Conservation (phyloP, 2,888 invertebrate genomes). For the Clitarchus hookeri region DNA sequence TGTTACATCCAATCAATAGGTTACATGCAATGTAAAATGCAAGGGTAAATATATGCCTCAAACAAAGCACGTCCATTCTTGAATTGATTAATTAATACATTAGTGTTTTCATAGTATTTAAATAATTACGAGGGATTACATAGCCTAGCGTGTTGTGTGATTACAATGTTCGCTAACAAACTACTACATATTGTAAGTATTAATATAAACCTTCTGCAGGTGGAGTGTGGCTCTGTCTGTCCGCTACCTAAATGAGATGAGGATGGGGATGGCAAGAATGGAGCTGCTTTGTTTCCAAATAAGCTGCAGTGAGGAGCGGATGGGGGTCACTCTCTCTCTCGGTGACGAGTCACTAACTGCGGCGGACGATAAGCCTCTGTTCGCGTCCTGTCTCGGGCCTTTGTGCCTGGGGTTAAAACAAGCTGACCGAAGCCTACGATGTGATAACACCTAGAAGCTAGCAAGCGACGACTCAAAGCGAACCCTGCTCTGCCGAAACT, state of each 20-base stretch:
- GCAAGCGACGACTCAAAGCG: constrained; percentile 56
- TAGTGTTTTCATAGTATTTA: constrained; percentile 40
- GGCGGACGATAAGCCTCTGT: constrained; percentile 36
- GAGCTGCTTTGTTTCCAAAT: constrained; percentile 43
- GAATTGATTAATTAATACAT: constrained; percentile 38
- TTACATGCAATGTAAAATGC: constrained; percentile 44
- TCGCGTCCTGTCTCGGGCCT: constrained; percentile 36
- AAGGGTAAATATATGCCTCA: constrained; percentile 42
- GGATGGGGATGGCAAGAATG: constrained; percentile 42
- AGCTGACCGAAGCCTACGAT: constrained; percentile 48
- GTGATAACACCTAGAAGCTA: constrained; percentile 56
- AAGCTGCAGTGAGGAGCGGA: constrained; percentile 41
- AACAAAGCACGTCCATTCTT: constrained; percentile 46
- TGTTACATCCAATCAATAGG: constrained; percentile 41
- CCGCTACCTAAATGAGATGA: constrained; percentile 35
- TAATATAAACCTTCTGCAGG: constrained; percentile 31
- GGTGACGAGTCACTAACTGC: constrained; percentile 36
- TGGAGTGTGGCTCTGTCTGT: constrained; percentile 30
- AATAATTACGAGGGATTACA: constrained; percentile 40
- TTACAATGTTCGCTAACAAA: constrained; percentile 38
- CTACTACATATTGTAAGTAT: constrained; percentile 36
- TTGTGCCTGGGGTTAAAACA: constrained; percentile 40
- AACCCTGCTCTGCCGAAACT: constrained; percentile 47
- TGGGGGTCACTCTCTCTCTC: constrained; percentile 36
- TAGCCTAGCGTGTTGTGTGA: constrained; percentile 36